Percentiles rank a stretch among this genome's conserved stretches.
Evolutionary conservation across 2,113 vertebrate genomes (phyloP).

Genomic region (Microcebus murinus): DNA sequence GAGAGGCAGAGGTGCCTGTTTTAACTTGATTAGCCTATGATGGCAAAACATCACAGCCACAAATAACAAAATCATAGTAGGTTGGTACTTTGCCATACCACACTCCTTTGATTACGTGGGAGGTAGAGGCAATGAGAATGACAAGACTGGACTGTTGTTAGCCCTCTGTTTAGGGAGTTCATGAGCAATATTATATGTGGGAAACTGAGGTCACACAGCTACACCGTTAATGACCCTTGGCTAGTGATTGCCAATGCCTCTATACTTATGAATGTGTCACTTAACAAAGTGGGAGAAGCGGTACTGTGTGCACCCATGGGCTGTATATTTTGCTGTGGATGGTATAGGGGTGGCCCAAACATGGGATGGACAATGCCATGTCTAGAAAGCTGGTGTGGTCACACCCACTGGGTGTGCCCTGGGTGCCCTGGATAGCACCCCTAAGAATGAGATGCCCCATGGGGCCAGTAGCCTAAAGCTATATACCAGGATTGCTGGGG

Average conservation of each 20-base stretch:
- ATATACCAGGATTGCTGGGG: not conserved
- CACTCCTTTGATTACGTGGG: not conserved
- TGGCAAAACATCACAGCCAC: not conserved
- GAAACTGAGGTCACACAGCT: not conserved
- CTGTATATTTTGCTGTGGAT: not conserved
- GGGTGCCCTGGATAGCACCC: not conserved
- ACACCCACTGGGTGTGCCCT: accelerated
- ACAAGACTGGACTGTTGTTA: not conserved
- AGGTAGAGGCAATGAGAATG: not conserved
- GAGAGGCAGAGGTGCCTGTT: not conserved
- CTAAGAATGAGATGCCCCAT: not conserved
- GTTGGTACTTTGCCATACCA: too few relatives aligned
- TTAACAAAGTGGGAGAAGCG: not conserved
- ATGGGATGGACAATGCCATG: too few relatives aligned
- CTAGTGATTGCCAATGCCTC: too few relatives aligned
- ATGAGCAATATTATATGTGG: too few relatives aligned
- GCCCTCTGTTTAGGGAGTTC: not conserved
- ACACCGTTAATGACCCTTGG: not conserved
- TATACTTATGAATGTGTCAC: not conserved
- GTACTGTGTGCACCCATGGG: too few relatives aligned
- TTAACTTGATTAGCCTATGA: not conserved
- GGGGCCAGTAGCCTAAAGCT: too few relatives aligned
- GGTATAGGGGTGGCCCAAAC: not conserved
- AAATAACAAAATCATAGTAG: not conserved
- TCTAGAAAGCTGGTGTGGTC: not conserved